Percentiles rank a stretch among this genome's conserved stretches.
Conservation (phyloP, 1,140 invertebrate species). For the Platyscapa corneri region DNA sequence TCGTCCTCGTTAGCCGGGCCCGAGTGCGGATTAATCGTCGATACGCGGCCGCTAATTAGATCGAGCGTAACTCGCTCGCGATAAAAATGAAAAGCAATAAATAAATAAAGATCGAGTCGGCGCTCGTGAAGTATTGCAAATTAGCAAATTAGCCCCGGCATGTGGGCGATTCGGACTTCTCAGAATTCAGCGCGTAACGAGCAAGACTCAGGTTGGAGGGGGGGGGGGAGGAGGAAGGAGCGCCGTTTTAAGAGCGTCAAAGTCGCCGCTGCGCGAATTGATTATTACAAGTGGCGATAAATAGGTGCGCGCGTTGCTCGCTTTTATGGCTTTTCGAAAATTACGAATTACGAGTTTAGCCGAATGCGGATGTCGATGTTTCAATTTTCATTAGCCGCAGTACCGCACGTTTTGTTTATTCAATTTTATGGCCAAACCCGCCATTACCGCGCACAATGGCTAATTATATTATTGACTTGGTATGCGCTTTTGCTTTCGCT, state of each 20-base stretch:
- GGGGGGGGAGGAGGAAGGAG: background rate
- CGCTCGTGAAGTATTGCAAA: background rate
- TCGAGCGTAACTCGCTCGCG: conserved; percentile 12
- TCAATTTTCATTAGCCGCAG: too few species aligned
- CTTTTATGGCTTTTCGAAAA: too few species aligned
- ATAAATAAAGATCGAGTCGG: too few species aligned
- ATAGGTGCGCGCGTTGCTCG: background rate
- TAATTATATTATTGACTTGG: too few species aligned
- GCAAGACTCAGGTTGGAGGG: background rate
- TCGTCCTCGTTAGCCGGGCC: conserved; percentile 21
- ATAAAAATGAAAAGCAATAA: conserved; percentile 41
- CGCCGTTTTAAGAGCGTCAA: background rate
- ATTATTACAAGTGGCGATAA: background rate
- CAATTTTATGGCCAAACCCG: too few species aligned
- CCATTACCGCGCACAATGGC: too few species aligned
- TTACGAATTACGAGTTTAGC: too few species aligned
- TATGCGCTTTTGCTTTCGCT: too few species aligned
- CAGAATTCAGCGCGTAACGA: background rate
- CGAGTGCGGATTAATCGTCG: background rate
- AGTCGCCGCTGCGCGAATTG: background rate
- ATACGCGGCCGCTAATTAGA: conserved; percentile 45
- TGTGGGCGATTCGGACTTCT: background rate
- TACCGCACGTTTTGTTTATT: too few species aligned
- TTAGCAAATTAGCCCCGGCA: background rate
- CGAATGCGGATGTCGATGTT: too few species aligned